Evolutionary conservation across 2,888 invertebrate species (phyloP), one percentile per base, ranked within the genome.

Genomic region (Nemotelus nigrinus): DNA sequence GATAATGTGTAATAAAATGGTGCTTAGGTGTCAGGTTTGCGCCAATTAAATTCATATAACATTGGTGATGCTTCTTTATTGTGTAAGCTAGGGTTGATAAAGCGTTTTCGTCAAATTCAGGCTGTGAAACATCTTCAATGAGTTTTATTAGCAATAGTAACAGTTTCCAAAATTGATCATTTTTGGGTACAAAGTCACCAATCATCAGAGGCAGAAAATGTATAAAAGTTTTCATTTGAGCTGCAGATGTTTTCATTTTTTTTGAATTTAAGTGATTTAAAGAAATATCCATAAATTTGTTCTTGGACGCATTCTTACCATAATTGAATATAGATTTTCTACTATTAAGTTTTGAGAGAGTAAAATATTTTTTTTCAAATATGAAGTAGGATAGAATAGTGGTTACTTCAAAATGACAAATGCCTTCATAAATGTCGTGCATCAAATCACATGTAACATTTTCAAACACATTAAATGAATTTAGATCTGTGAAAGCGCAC

Each of bases 371-470:
- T 25, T 25, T 25, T 25, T 25, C n/a, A 25, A 25, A 25, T 25
- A 57, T n/a, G 57, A 57, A 25, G 25, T 57, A 57, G 6, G 6
- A 6, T 53, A 53, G 10, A 8, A 53, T 53, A 8, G 6, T 10
- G 3, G 25, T 4, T 50, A 70, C 2, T 53, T 70, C 70, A 2
- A n/a, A 6, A 3, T 70, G 70, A 0, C 50, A 47, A 41, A 70
- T 70, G 3, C 7, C 55, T 25, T 70, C 58, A 55, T 57, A 70
- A 70, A 75, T 48, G 25, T 70, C 47, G 45, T 44, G 53, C 70
- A 70, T 70, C 2, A 70, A 39, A 50, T 70, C 70, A 25, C 50
- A 48, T 6, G 70, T 25, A n/a, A 41, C 44, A 75, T 63, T 75
- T 48, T 65, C 41, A 10, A 41, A 5, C 25, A 57, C 45, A 41